Conservation (phyloP, 1,140 invertebrate genomes). For the Sipha flava region DNA sequence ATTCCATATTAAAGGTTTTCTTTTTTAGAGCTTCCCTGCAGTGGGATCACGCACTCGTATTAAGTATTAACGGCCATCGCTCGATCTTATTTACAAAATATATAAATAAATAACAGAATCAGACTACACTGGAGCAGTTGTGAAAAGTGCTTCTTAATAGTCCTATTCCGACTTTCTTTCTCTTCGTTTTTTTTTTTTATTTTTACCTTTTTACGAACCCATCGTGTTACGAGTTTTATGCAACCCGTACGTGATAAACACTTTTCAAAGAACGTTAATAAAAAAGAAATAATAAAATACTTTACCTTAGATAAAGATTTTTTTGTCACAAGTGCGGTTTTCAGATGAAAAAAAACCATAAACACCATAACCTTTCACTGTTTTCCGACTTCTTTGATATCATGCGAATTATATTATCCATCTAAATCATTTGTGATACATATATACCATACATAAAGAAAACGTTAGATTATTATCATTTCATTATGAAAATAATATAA, state of each 20-base stretch:
- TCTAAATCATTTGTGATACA: too few relatives aligned
- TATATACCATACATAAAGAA: too few relatives aligned
- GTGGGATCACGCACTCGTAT: constrained; percentile 12
- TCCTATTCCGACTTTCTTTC: background rate
- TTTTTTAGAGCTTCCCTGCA: background rate
- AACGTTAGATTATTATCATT: too few relatives aligned
- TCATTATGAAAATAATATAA: too few relatives aligned
- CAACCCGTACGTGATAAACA: background rate
- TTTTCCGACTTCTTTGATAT: background rate
- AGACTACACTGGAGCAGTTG: background rate
- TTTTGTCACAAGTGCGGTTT: background rate
- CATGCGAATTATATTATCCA: too few relatives aligned
- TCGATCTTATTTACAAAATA: constrained; percentile 17
- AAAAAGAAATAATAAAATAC: background rate
- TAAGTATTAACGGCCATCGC: background rate
- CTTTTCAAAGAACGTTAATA: background rate
- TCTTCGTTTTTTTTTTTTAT: background rate
- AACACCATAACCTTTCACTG: background rate
- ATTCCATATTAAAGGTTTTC: constrained; percentile 8
- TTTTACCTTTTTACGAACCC: background rate
- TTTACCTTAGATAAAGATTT: background rate
- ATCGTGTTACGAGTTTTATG: background rate
- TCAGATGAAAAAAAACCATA: background rate
- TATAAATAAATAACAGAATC: background rate
- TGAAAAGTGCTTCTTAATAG: background rate